Evolutionary conservation across 2,888 invertebrate species (phyloP).

Genomic region (Schrankia costaestrigalis): DNA sequence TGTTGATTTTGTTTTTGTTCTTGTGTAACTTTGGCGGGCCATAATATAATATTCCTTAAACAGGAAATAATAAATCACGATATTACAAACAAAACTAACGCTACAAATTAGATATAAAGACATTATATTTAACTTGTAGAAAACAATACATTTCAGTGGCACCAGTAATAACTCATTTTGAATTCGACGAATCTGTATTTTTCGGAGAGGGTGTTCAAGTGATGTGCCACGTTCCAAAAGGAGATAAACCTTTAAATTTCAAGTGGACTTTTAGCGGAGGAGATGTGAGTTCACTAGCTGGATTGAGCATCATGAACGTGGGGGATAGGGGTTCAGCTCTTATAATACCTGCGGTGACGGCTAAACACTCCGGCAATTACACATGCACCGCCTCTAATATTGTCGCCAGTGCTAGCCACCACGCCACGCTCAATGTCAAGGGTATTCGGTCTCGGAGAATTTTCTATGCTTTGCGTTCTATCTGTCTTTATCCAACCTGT

Average conservation of each 20-base stretch:
- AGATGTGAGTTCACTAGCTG: slow-evolving; percentile 78
- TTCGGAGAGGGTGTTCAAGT: slow-evolving; percentile 81
- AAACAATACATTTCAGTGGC: slow-evolving; percentile 73
- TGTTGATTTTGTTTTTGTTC: slow-evolving; percentile 35
- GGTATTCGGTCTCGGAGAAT: slow-evolving; percentile 70
- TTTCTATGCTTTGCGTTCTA: slow-evolving; percentile 54
- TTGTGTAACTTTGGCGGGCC: slow-evolving; percentile 76
- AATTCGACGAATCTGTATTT: slow-evolving; percentile 80
- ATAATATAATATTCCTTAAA: slow-evolving; percentile 34
- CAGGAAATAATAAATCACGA: slow-evolving; percentile 1
- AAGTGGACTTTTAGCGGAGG: slow-evolving; percentile 87
- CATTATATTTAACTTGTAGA: slow-evolving; percentile 11
- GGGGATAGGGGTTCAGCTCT: slow-evolving; percentile 84
- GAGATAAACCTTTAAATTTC: slow-evolving; percentile 86
- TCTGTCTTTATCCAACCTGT: slow-evolving; percentile 31
- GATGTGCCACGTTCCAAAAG: slow-evolving; percentile 82
- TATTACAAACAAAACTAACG: slow-evolving; percentile 5
- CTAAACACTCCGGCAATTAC: slow-evolving; percentile 85
- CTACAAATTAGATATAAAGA: slow-evolving; percentile 2
- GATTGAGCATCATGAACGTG: slow-evolving; percentile 83
- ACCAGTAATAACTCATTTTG: slow-evolving; percentile 81
- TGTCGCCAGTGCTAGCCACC: slow-evolving; percentile 82
- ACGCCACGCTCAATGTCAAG: slow-evolving; percentile 83
- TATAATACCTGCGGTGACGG: slow-evolving; percentile 85
- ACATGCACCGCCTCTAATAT: slow-evolving; percentile 83